Evolutionary conservation across 2,888 invertebrate species (phyloP).

Genomic region (Drosophila diplacantha): DNA sequence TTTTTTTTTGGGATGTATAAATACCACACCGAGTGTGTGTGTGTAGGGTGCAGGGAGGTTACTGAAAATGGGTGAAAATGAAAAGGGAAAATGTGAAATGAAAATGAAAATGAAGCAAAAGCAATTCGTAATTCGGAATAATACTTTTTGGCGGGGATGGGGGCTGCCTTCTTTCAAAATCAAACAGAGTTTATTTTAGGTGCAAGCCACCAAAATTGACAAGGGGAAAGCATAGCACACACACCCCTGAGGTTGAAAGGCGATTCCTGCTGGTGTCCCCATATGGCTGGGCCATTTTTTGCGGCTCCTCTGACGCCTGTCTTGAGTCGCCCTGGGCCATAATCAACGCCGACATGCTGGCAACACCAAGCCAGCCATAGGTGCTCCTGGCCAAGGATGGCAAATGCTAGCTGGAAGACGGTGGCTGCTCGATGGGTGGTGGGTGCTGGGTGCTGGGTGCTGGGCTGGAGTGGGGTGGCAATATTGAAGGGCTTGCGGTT

Average conservation of each 20-base stretch:
- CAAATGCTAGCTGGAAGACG: neutral
- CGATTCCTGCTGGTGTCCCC: conserved; percentile 4
- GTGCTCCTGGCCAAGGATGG: conserved; percentile 7
- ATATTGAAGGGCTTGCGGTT: conserved; percentile 22
- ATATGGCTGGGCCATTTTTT: conserved; percentile 29
- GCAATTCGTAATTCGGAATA: conserved; percentile 10
- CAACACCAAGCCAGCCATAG: neutral
- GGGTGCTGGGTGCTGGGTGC: neutral
- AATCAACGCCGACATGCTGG: conserved; percentile 38
- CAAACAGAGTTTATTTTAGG: conserved; percentile 26
- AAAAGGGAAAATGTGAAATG: conserved; percentile 11
- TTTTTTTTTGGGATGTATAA: conserved; percentile 2
- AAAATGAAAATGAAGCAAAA: conserved; percentile 7
- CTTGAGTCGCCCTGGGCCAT: conserved; percentile 30
- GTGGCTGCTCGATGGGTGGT: no score
- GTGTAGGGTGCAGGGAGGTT: no score
- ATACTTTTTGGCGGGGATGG: neutral
- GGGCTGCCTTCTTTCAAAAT: conserved; percentile 2
- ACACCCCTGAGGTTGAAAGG: neutral
- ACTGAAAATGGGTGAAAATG: conserved; percentile 10
- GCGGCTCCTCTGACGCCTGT: conserved; percentile 21
- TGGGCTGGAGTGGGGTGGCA: neutral
- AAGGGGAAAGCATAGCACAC: neutral
- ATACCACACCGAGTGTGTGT: conserved; percentile 8
- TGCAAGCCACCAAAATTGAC: conserved; percentile 9